Evolutionary conservation across 2,797 vertebrate genomes (phyloP).

Genomic region (Champsocephalus esox): DNA sequence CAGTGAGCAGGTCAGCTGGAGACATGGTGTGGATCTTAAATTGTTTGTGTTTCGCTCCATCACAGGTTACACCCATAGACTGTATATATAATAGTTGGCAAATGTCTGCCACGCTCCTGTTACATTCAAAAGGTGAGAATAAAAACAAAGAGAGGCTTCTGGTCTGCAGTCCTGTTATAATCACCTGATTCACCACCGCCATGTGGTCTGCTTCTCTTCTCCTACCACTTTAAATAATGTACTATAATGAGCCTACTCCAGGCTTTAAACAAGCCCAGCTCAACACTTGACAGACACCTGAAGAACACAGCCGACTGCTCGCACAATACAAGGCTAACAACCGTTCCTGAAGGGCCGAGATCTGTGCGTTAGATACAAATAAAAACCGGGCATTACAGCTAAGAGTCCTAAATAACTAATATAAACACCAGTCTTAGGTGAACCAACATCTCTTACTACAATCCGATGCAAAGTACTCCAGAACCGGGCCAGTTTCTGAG

Average conservation of each 20-base stretch:
- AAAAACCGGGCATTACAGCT: too few species aligned
- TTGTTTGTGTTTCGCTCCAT: too few species aligned
- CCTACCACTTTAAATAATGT: conserved; percentile 28
- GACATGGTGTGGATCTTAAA: too few species aligned
- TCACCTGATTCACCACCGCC: conserved; percentile 26
- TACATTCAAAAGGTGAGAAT: conserved; percentile 10
- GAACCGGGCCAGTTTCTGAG: too few species aligned
- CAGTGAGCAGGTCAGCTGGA: too few species aligned
- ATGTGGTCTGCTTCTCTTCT: conserved; percentile 47
- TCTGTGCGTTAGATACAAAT: too few species aligned
- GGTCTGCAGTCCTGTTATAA: conserved; percentile 23
- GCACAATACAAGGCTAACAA: conserved; percentile 9
- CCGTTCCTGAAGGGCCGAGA: conserved; percentile 9
- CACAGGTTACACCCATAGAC: too few species aligned
- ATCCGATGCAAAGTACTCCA: too few species aligned
- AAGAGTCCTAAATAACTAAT: too few species aligned
- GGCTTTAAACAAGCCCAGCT: conserved; percentile 36
- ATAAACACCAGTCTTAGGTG: too few species aligned
- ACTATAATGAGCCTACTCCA: conserved; percentile 32
- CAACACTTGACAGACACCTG: conserved; percentile 33
- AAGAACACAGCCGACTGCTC: conserved; percentile 20
- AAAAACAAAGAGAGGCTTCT: conserved; percentile 9
- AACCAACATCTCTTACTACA: too few species aligned
- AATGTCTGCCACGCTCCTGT: not conserved
- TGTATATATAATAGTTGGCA: too few species aligned